These are phyloP conservation scores for Drosophila leontia DNA, from an alignment of 1,140 invertebrate genomes.

Conservation along the genomic window DNA sequence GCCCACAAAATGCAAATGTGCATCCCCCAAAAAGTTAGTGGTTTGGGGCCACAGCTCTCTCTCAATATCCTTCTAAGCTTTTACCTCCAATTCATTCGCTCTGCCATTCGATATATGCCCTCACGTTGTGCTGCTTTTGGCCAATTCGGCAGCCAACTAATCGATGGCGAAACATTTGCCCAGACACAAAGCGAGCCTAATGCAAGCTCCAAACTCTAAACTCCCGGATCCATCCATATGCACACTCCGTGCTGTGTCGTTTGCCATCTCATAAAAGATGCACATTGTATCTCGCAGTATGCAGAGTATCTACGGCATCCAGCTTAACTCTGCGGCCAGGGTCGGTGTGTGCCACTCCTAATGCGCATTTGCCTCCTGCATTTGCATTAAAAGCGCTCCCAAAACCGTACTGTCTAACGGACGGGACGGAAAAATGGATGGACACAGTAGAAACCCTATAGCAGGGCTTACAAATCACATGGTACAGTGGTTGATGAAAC, in stretches of 20 bases:
- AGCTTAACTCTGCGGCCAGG: constrained; percentile 69
- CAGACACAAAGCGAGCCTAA: constrained; percentile 74
- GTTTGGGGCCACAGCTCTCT: constrained; percentile 6
- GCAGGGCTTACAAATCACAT: constrained; percentile 35
- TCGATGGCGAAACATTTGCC: constrained; percentile 78
- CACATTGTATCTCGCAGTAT: constrained; percentile 68
- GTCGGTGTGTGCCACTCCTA: constrained; percentile 66
- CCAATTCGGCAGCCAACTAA: constrained; percentile 75
- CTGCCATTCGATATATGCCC: constrained; percentile 3
- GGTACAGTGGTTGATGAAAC: constrained; percentile 28
- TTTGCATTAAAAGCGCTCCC: constrained; percentile 76
- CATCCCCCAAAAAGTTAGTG: constrained; percentile 42
- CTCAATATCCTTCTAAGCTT: constrained; percentile 42
- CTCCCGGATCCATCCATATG: constrained; percentile 25
- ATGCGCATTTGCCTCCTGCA: constrained; percentile 73
- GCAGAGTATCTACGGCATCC: constrained; percentile 26
- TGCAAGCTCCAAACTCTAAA: constrained; percentile 34
- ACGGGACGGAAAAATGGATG: constrained; percentile 2
- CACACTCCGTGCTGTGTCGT: constrained; percentile 33
- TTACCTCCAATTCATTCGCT: constrained; percentile 26
- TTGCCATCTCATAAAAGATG: constrained; percentile 72
- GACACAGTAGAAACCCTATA: not conserved
- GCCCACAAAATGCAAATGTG: constrained; percentile 62
- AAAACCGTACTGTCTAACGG: constrained; percentile 46
- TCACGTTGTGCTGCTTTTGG: constrained; percentile 67